Evolutionary conservation across 2,797 vertebrate species (phyloP), one percentile per base, ranked within the genome.

Genomic region (Hyperoplus lanceolatus): DNA sequence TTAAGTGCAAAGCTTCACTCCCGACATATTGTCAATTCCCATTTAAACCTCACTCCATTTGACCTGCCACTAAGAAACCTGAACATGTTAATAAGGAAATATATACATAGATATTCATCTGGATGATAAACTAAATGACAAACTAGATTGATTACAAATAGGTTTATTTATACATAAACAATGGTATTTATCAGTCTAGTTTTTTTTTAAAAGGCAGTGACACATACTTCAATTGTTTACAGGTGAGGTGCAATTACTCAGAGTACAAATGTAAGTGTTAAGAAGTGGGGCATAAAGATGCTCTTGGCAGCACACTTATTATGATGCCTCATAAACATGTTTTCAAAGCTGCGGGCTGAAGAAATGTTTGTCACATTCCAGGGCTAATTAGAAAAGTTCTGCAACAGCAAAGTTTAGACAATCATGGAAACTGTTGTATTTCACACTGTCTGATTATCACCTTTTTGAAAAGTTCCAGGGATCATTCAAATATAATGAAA

Each of bases 301-400:
- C 10, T 62, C 13, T 38, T 45, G 45, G 50, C 51, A 69, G 64
- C 59, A 56, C 38, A 38, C 39, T 16, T 13, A 46, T 56, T 42
- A 42, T 12, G 1, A 11, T 46, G 51, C 3, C 46, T 63, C 42
- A 46, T 66, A 48, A 72, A 82, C n/a, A 57, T 4, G 3, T 8
- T 48, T 53, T 29, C 53, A 49, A 45, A 70, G 29, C 61, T 12
- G 48, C 36, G 41, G 60, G 15, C 42, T 45, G 21, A 38, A 62
- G 49, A 62, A 61, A 70, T 14, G 42, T 15, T 54, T 59, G 63
- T 60, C 75, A 48, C 58, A 43, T 73, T 15, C 4, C 12, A 10
- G 4, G 51, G 38, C 39, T 57, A 65, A 75, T 78, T 72, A 65
- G 6, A 43, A 60, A 73, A 29, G 55, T 57, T 73, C 49, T 48